phyloP scores from a whole-genome alignment of 2,888 invertebrate species.

The Philaethria dido region DNA sequence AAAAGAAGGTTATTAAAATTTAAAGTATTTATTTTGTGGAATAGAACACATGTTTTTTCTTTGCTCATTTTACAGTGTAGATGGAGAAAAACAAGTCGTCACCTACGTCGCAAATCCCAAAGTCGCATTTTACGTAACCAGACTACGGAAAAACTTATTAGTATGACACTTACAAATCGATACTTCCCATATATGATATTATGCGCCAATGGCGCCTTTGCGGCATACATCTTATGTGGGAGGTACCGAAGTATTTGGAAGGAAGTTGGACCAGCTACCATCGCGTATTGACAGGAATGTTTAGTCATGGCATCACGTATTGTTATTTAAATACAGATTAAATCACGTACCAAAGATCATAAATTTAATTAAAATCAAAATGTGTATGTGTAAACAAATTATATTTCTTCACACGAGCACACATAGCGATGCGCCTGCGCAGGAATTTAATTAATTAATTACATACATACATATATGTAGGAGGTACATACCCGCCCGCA shows the following conservation, averaged over 20 bases:
- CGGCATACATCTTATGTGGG: too few relatives aligned
- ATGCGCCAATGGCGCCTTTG: too few relatives aligned
- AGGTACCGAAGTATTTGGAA: not conserved
- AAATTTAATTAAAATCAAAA: slow-evolving; percentile 19
- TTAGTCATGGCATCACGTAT: not conserved
- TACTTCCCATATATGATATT: too few relatives aligned
- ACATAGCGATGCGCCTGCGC: slow-evolving; percentile 33
- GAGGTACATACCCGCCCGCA: slow-evolving; percentile 49
- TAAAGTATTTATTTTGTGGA: too few relatives aligned
- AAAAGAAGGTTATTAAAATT: too few relatives aligned
- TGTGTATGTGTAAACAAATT: slow-evolving; percentile 19
- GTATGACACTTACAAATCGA: too few relatives aligned
- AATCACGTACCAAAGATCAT: not conserved
- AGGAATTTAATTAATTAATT: slow-evolving; percentile 62
- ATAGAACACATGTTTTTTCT: too few relatives aligned
- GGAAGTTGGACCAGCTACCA: not conserved
- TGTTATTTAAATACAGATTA: not conserved
- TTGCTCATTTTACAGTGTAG: too few relatives aligned
- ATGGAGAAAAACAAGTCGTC: not conserved
- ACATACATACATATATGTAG: slow-evolving; percentile 32
- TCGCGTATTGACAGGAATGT: not conserved
- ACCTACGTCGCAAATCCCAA: not conserved
- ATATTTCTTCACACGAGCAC: not conserved
- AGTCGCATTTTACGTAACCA: not conserved
- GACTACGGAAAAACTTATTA: too few relatives aligned